Evolutionary conservation across 2,888 invertebrate genomes (phyloP).

Genomic region (Ecdyonurus torrentis): DNA sequence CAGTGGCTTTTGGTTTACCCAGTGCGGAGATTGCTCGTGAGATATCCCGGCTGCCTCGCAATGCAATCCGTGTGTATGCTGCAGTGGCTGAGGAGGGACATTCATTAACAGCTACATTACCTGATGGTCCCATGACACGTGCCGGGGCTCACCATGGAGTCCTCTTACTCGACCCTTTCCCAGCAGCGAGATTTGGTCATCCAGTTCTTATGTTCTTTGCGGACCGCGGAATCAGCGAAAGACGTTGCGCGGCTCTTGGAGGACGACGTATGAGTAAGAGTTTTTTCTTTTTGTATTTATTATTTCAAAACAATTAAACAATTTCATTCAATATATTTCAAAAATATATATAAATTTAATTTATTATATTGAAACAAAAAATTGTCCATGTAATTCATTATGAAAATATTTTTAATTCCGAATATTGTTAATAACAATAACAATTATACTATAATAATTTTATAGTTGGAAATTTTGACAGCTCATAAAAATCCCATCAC

Average conservation of each 20-base stretch:
- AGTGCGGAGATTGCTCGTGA: not conserved
- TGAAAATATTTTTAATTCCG: too few species aligned
- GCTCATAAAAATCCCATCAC: too few species aligned
- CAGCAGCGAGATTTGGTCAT: slow-evolving; percentile 31
- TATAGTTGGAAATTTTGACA: too few species aligned
- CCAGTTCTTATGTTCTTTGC: slow-evolving; percentile 29
- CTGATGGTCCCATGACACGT: not conserved
- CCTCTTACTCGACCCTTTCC: slow-evolving; percentile 26
- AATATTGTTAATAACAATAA: too few species aligned
- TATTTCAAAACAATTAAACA: too few species aligned
- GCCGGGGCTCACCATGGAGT: slow-evolving; percentile 1
- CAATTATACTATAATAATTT: too few species aligned
- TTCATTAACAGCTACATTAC: not conserved
- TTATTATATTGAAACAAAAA: too few species aligned
- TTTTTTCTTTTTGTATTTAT: too few species aligned
- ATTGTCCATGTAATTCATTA: too few species aligned
- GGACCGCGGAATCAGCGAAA: slow-evolving; percentile 20
- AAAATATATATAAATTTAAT: too few species aligned
- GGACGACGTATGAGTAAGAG: slow-evolving; percentile 26
- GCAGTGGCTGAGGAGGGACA: not conserved
- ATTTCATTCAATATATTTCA: too few species aligned
- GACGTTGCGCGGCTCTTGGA: slow-evolving; percentile 21
- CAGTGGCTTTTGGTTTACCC: not conserved
- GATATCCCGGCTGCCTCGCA: not conserved
- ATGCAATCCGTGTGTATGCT: not conserved